These are phyloP conservation scores for Armadillidium nasatum DNA, from an alignment of 1,140 invertebrate species.

Conservation along the genomic window DNA sequence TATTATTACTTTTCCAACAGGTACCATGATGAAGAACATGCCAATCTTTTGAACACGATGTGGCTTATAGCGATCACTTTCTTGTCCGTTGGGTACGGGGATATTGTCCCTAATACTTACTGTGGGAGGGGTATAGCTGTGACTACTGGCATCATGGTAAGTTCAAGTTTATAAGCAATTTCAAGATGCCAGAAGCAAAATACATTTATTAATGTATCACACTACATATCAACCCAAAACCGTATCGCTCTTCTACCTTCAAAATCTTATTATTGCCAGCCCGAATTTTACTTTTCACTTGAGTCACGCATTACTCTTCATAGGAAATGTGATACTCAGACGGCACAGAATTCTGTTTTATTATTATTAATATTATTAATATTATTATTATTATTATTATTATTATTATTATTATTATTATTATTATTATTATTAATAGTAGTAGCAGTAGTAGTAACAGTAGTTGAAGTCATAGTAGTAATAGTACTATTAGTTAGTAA, in stretches of 20 bases:
- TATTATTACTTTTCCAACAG: slow-evolving; percentile 54
- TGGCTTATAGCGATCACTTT: slow-evolving; percentile 98
- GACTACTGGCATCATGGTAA: slow-evolving; percentile 98
- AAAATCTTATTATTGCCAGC: background rate
- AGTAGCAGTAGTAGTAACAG: too few relatives aligned
- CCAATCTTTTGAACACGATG: slow-evolving; percentile 96
- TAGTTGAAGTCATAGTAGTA: too few relatives aligned
- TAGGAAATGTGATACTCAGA: background rate
- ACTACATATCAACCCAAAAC: background rate
- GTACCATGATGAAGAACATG: slow-evolving; percentile 94
- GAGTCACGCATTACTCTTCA: background rate
- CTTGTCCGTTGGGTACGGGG: slow-evolving; percentile 97
- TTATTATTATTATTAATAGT: background rate
- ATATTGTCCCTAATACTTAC: slow-evolving; percentile 99
- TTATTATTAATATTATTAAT: background rate
- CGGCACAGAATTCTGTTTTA: background rate
- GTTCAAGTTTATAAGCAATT: slow-evolving; percentile 45
- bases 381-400: background rate
- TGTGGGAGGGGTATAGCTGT: slow-evolving; percentile 97
- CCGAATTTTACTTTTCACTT: background rate
- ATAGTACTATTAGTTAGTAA: too few relatives aligned
- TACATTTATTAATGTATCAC: background rate
- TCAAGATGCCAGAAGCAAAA: slow-evolving; percentile 9
- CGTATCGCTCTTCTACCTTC: background rate
- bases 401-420: background rate